These are phyloP conservation scores for Formica exsecta DNA, from an alignment of 1,140 invertebrate species.

Conservation along the genomic window DNA sequence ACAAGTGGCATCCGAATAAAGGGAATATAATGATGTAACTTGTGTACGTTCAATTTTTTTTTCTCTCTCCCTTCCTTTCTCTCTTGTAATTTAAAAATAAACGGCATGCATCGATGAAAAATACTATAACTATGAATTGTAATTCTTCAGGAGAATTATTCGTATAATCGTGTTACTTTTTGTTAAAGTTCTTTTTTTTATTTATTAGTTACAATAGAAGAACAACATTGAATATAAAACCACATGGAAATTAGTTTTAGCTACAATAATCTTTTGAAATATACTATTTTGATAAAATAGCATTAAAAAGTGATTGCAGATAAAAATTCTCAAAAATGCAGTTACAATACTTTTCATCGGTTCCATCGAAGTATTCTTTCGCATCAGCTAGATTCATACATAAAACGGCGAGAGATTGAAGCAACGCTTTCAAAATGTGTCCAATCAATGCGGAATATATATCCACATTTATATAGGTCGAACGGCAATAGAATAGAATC, in stretches of 20 bases:
- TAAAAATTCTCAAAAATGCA: background rate
- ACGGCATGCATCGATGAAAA: no score
- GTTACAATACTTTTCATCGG: slow-evolving; percentile 12
- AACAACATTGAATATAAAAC: background rate
- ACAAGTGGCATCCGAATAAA: background rate
- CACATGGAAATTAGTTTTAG: background rate
- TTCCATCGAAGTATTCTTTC: slow-evolving; percentile 7
- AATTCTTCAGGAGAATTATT: no score
- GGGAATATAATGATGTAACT: background rate
- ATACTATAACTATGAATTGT: no score
- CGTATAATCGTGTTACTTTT: no score
- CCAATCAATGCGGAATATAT: slow-evolving; percentile 49
- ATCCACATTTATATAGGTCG: slow-evolving; percentile 43
- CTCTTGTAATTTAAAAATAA: no score
- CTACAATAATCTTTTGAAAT: slow-evolving; percentile 6
- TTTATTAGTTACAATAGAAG: background rate
- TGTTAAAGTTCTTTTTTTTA: background rate
- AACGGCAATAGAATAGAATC: slow-evolving; percentile 14
- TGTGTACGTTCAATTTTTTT: background rate
- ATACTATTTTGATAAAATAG: slow-evolving; percentile 11
- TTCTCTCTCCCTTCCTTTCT: background rate
- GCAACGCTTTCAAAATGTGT: slow-evolving; percentile 31
- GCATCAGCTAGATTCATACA: background rate
- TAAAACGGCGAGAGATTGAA: slow-evolving; percentile 32
- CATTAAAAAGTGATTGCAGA: background rate